Conservation (phyloP, 2,888 invertebrate genomes). For the Drosophila demipolita region DNA sequence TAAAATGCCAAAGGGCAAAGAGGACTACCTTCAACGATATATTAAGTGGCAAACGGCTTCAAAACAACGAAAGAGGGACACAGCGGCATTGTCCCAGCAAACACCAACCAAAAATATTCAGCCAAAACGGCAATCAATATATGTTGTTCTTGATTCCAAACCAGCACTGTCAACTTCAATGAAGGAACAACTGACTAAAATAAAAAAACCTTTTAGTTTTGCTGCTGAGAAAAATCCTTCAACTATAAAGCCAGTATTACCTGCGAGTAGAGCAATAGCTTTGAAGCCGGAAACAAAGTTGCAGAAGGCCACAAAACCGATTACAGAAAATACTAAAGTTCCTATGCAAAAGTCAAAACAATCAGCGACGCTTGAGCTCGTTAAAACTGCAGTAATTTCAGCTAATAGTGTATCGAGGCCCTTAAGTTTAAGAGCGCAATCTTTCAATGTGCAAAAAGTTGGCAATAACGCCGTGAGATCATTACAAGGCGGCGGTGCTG, state of each 20-base stretch:
- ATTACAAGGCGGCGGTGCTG: slow-evolving; percentile 37
- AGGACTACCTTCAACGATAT: slow-evolving; percentile 43
- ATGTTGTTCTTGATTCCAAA: slow-evolving; percentile 12
- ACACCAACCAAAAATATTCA: background rate
- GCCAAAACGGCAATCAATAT: slow-evolving; percentile 29
- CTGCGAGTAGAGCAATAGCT: background rate
- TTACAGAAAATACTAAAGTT: background rate
- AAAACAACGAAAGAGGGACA: background rate
- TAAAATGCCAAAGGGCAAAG: slow-evolving; percentile 6
- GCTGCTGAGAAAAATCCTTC: background rate
- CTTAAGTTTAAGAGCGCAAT: slow-evolving; percentile 23
- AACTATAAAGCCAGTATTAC: background rate
- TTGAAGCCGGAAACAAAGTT: background rate
- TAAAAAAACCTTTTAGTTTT: background rate
- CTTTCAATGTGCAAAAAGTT: slow-evolving; percentile 24
- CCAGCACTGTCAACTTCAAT: background rate
- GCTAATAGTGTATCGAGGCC: background rate
- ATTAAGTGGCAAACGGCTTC: slow-evolving; percentile 35
- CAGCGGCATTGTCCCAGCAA: background rate
- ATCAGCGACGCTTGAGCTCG: too few relatives aligned
- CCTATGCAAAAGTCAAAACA: background rate
- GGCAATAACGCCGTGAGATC: background rate
- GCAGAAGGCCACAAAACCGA: background rate
- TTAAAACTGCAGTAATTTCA: background rate
- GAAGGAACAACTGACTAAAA: background rate